A percentile compares a stretch with the other conserved stretches of the same genome.
These are phyloP conservation scores for Adelphocoris suturalis DNA, from an alignment of 2,888 invertebrate species.

Conservation along the genomic window DNA sequence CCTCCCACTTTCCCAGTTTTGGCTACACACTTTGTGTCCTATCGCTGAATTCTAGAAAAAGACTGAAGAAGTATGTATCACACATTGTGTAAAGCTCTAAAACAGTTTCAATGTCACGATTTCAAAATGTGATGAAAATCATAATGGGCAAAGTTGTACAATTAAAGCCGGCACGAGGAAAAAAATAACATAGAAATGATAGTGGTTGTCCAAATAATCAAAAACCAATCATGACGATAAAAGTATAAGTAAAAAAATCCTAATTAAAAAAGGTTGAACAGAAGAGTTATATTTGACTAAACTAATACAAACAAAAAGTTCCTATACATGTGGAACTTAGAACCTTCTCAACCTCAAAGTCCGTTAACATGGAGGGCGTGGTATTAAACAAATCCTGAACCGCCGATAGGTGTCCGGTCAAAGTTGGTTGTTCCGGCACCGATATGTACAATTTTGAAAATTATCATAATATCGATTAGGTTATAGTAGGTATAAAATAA, in stretches of 20 bases:
- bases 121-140: no score
- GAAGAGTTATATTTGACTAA: not conserved
- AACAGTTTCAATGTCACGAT: no score
- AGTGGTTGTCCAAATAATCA: not conserved
- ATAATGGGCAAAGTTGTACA: no score
- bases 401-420: not conserved
- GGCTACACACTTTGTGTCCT: no score
- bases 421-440: not conserved
- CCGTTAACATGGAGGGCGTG: no score
- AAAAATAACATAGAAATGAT: not conserved
- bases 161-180: no score
- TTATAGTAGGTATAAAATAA: constrained; percentile 24
- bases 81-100: no score
- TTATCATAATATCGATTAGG: not conserved
- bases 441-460: constrained; percentile 30
- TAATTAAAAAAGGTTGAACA: not conserved
- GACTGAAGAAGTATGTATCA: no score
- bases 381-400: not conserved
- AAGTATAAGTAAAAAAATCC: not conserved
- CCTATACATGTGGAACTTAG: not conserved
- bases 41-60: no score
- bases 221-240: not conserved
- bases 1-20: no score
- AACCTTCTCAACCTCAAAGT: no score
- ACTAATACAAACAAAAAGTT: not conserved